Evolutionary conservation across 2,797 vertebrate genomes (phyloP).

Genomic region (Chelon labrosus): DNA sequence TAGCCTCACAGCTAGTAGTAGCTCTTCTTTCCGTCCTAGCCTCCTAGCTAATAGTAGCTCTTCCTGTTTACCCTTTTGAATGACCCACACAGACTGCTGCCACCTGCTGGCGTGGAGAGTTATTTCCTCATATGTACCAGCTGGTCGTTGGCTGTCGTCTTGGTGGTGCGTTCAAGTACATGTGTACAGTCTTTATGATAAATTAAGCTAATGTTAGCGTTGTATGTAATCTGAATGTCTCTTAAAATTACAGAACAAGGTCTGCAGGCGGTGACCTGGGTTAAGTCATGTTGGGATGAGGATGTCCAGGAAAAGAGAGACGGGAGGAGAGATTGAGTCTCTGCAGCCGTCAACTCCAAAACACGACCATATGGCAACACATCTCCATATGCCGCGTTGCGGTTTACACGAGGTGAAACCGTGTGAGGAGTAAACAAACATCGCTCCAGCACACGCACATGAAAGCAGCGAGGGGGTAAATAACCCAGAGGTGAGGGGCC

Average conservation of each 20-base stretch:
- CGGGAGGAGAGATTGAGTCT: not conserved
- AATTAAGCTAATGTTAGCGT: too few species aligned
- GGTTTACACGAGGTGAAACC: slow-evolving; percentile 44
- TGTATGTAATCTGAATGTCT: too few species aligned
- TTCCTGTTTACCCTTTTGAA: too few species aligned
- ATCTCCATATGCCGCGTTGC: slow-evolving; percentile 58
- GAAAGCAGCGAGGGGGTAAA: slow-evolving; percentile 41
- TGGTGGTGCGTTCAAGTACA: too few species aligned
- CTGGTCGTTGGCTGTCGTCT: too few species aligned
- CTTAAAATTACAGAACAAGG: not conserved
- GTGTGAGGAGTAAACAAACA: slow-evolving; percentile 62
- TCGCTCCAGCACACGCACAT: slow-evolving; percentile 37
- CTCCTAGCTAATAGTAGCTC: too few species aligned
- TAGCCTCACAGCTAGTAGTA: too few species aligned
- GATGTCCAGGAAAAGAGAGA: slow-evolving; percentile 34
- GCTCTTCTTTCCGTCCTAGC: too few species aligned
- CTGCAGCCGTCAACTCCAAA: slow-evolving; percentile 53
- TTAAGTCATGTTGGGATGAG: slow-evolving; percentile 51
- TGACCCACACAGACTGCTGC: too few species aligned
- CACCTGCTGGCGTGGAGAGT: too few species aligned
- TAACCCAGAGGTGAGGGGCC: slow-evolving; percentile 52
- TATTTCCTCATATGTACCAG: too few species aligned
- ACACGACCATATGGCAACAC: slow-evolving; percentile 68
- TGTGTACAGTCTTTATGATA: too few species aligned
- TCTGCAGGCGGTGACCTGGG: slow-evolving; percentile 60